Percentiles rank a stretch among this genome's conserved stretches.
These are phyloP conservation scores for Rhagoletis zephyria DNA, from an alignment of 1,140 invertebrate species.

Conservation along the genomic window DNA sequence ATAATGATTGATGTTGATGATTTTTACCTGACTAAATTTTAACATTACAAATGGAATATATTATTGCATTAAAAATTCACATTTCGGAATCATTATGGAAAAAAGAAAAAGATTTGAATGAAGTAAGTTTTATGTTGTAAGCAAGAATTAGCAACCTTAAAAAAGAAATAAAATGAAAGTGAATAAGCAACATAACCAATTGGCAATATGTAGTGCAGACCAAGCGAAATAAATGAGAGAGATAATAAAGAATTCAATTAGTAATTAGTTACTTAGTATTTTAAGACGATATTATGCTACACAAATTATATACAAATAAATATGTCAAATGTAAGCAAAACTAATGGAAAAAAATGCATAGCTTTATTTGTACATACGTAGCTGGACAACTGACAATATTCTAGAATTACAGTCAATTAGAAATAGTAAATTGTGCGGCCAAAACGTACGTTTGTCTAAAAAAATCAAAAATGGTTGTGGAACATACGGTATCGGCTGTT, in stretches of 20 bases:
- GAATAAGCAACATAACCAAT: not conserved
- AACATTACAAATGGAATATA: slow-evolving; percentile 44
- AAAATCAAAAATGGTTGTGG: no score
- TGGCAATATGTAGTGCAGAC: not conserved
- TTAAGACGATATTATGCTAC: slow-evolving; percentile 45
- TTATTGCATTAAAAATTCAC: not conserved
- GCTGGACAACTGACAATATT: no score
- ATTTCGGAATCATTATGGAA: not conserved
- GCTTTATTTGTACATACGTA: no score
- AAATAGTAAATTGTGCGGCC: no score
- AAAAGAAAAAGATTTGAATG: not conserved
- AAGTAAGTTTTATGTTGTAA: not conserved
- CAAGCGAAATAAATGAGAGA: slow-evolving; percentile 47
- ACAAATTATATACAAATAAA: slow-evolving; percentile 33
- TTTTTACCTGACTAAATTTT: slow-evolving; percentile 55
- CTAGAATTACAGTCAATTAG: no score
- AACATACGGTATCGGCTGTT: no score
- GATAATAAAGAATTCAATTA: slow-evolving; percentile 53
- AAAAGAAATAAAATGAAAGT: not conserved
- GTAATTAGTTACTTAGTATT: slow-evolving; percentile 53
- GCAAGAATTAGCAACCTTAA: not conserved
- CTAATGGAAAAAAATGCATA: no score
- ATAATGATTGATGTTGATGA: slow-evolving; percentile 11
- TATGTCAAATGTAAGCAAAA: slow-evolving; percentile 15
- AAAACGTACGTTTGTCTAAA: no score